Percentiles rank a stretch among this genome's conserved stretches.
These are phyloP conservation scores for Herpailurus yagouaroundi DNA, from an alignment of 2,113 vertebrate species.

Conservation along the genomic window DNA sequence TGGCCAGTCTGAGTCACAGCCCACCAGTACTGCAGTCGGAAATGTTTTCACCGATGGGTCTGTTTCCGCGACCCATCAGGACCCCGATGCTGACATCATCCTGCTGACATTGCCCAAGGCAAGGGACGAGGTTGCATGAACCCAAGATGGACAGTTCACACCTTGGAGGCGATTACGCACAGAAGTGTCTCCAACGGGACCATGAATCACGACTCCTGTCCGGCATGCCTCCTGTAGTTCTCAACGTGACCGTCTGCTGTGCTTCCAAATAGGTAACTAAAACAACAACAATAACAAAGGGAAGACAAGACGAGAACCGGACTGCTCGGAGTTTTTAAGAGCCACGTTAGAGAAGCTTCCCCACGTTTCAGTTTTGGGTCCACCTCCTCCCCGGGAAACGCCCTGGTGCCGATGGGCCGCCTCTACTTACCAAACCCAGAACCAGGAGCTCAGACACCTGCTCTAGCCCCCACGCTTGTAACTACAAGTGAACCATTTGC, in stretches of 20 bases:
- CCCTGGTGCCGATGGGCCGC: background rate
- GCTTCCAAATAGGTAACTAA: background rate
- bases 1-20: background rate
- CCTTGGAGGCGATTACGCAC: rapidly evolving
- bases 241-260: too few relatives aligned
- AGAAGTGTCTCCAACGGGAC: rapidly evolving
- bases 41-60: background rate
- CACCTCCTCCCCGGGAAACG: background rate
- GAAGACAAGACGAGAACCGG: background rate
- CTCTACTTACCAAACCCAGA: background rate
- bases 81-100: background rate
- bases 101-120: too few relatives aligned
- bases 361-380: background rate
- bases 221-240: background rate
- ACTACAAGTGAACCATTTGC: background rate
- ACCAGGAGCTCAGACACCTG: rapidly evolving
- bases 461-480: rapidly evolving
- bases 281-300: too few relatives aligned
- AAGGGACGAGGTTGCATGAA: rapidly evolving
- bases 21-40: rapidly evolving
- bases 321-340: rapidly evolving
- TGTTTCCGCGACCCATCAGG: too few relatives aligned
- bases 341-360: background rate
- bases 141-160: background rate
- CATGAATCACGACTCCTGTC: background rate